Base-by-base conservation (phyloP, 2,888 invertebrate species). In the Tenthredo distinguenda region DNA sequence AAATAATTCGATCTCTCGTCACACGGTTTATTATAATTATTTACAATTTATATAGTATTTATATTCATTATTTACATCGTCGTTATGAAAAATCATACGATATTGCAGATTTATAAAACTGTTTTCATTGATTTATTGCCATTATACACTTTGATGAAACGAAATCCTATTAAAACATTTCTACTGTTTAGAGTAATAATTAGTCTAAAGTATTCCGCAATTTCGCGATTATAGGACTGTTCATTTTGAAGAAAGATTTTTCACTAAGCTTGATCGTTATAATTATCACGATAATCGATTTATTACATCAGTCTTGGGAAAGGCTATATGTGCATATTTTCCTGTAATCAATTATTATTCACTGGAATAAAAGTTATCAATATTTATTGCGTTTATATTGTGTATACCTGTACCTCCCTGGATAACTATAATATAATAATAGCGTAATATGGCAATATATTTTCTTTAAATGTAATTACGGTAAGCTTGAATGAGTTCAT, bases 31-130 rank as follows among this genome's bases (percentile, higher is more conserved):
- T n/a, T 37, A 71, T 71, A 37, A 31, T 71, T 71, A 71, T 37
- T 37, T 71, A 71, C 31, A 71, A 71, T 37, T 37, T n/a, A 65
- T 71, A 71, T 71, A 71, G 26, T 72, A 21, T 68, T 34, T 34
- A 68, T 68, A 72, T 62, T 62, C 62, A 62, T 40, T 72, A 72
- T 72, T 40, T 72, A 72, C 72, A 72, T 72, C 72, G 43, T 72
- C 40, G 37, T 72, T 72, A 43, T 40, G 0, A 72, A 26, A 72
- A 43, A 18, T 37, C 10, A 43, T 43, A 40, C 9, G 37, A 40
- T 72, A 62, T 62, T 62, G 26, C 12, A 12, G 21, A 55, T 62
- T 62, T 26, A 62, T 62, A 62, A 26, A 26, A 62, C 21, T 26
- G 62, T 62, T 62, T 10, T 21, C 62, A 62, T 62, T 62, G n/a